Percentiles rank a stretch among this genome's conserved stretches.
Conservation (phyloP, 2,113 vertebrate species). For the Lampris incognitus region DNA sequence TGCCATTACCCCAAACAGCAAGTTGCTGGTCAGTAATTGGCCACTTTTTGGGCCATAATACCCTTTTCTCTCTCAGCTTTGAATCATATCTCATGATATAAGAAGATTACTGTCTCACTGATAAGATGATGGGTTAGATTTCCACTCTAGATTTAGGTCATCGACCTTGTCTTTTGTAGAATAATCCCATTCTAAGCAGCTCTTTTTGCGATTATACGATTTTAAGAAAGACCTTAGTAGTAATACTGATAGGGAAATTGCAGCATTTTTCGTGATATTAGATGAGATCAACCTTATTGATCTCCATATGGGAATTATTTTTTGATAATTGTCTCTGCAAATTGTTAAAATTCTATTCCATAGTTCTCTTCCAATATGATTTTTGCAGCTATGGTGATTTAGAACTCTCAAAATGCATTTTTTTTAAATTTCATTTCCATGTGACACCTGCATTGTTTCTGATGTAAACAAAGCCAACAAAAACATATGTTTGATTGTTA, state of each 20-base stretch:
- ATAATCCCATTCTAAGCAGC: slow-evolving; percentile 19
- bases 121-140: slow-evolving; percentile 4
- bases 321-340: slow-evolving; percentile 4
- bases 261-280: too few relatives aligned
- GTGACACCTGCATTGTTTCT: slow-evolving; percentile 17
- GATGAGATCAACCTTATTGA: too few relatives aligned
- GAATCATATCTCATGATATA: slow-evolving; percentile 13
- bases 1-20: background rate
- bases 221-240: too few relatives aligned
- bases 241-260: too few relatives aligned
- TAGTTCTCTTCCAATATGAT: slow-evolving; percentile 13
- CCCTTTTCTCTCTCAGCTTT: background rate
- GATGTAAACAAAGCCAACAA: background rate
- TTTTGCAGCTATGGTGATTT: background rate
- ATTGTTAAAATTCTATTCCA: slow-evolving; percentile 9
- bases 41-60: background rate
- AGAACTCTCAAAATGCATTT: background rate
- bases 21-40: background rate
- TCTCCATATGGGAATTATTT: too few relatives aligned
- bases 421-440: slow-evolving; percentile 12
- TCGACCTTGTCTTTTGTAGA: background rate
- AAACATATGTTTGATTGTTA: slow-evolving; percentile 1
- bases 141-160: slow-evolving; percentile 8
- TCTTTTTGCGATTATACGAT: too few relatives aligned
- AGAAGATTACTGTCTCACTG: slow-evolving; percentile 2